phyloP scores from a whole-genome alignment of 2,797 vertebrate genomes.

The Cheracebus regulus region DNA sequence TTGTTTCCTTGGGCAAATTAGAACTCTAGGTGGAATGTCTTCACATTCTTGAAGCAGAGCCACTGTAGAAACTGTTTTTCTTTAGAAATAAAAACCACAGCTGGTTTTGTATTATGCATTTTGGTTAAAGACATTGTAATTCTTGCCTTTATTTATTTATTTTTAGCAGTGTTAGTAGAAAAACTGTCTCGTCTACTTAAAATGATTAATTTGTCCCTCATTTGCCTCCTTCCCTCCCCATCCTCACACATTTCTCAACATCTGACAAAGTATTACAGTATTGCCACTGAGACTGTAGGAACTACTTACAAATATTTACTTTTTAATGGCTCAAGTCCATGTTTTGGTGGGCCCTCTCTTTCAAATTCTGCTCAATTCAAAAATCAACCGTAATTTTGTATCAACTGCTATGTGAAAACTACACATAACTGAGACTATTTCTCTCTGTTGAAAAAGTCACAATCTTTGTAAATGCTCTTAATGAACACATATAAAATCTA shows the following conservation, averaged over 20 bases:
- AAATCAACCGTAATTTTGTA: neutral
- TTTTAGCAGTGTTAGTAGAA: conserved; percentile 47
- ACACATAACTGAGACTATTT: neutral
- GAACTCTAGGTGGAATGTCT: neutral
- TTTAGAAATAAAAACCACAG: conserved; percentile 41
- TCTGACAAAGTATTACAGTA: neutral
- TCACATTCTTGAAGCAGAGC: neutral
- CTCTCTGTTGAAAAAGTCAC: neutral
- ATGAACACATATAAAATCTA: neutral
- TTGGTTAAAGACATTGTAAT: conserved; percentile 24
- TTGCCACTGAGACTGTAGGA: neutral
- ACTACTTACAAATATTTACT: neutral
- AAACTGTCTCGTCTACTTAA: conserved; percentile 39
- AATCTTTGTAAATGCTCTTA: neutral
- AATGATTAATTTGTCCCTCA: conserved; percentile 1
- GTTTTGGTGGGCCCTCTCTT: neutral
- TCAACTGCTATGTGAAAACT: neutral
- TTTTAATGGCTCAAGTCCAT: neutral
- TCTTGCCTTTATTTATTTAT: conserved; percentile 37
- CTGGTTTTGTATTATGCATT: conserved; percentile 4
- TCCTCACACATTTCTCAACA: neutral
- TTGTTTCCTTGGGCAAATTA: neutral
- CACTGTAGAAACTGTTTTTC: neutral
- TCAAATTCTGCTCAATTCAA: conserved; percentile 16
- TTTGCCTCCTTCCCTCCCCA: neutral